Percentiles rank a stretch among this genome's conserved stretches.
These are phyloP conservation scores for Eremophila alpestris DNA, from an alignment of 2,797 vertebrate species.

Conservation along the genomic window DNA sequence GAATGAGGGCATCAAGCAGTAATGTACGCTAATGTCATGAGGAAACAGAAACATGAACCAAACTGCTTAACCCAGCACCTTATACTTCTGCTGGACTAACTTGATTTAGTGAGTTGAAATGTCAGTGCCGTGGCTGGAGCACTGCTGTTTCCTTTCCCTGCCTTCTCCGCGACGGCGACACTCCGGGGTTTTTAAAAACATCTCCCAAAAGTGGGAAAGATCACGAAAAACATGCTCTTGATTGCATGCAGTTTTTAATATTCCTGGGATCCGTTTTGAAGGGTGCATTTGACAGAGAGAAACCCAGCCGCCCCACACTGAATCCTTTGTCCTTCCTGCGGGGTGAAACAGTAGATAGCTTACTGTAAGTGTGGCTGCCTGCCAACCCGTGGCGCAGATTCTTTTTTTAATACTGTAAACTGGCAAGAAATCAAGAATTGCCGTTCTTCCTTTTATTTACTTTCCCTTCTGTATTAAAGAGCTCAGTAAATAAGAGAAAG, in stretches of 20 bases:
- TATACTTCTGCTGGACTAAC: constrained; percentile 1
- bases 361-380: constrained; percentile 83
- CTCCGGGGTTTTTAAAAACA: background rate
- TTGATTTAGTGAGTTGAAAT: constrained; percentile 50
- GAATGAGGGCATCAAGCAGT: background rate
- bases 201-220: background rate
- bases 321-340: constrained; percentile 80
- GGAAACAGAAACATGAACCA: background rate
- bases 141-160: background rate
- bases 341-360: constrained; percentile 79
- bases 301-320: constrained; percentile 69
- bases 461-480: constrained; percentile 75
- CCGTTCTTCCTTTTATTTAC: constrained; percentile 81
- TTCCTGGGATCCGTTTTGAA: constrained; percentile 65
- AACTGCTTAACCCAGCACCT: constrained; percentile 21
- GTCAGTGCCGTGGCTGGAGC: background rate
- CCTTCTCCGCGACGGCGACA: background rate
- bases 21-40: rapidly evolving
- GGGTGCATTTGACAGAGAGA: constrained; percentile 63
- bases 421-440: constrained; percentile 83
- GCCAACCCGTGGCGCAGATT: constrained; percentile 82
- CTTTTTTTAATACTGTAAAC: constrained; percentile 88
- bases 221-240: background rate
- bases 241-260: constrained; percentile 15
- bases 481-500: constrained; percentile 66